phyloP scores from a whole-genome alignment of 2,797 vertebrate species.

The Ptychobarbus kaznakovi region DNA sequence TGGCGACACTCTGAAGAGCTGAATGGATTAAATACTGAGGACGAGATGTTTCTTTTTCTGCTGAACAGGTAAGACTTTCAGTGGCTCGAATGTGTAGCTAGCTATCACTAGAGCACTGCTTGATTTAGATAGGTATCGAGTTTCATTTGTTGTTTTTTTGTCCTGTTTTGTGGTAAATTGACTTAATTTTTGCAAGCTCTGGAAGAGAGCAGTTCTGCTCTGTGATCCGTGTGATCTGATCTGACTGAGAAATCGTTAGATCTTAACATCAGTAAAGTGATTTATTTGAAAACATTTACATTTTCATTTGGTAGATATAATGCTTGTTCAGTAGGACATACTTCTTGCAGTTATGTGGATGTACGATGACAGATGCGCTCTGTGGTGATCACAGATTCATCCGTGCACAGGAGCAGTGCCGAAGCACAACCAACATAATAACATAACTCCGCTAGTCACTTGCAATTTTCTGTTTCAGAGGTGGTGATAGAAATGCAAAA shows the following conservation, averaged over 20 bases:
- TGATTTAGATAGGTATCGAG: background rate
- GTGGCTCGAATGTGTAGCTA: background rate
- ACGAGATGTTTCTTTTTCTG: background rate
- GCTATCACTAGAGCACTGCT: background rate
- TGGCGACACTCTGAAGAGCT: background rate
- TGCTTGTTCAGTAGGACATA: background rate
- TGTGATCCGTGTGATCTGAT: background rate
- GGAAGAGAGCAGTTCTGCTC: background rate
- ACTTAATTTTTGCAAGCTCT: background rate
- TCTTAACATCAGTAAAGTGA: background rate
- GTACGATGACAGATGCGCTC: background rate
- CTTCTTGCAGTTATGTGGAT: background rate
- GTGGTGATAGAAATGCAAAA: background rate
- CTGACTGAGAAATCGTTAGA: background rate
- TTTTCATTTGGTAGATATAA: background rate
- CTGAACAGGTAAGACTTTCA: background rate
- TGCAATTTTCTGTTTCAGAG: background rate
- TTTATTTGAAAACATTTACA: background rate
- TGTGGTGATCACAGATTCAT: background rate
- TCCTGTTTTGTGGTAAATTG: background rate
- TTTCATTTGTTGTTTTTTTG: background rate
- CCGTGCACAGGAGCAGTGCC: background rate
- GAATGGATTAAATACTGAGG: background rate
- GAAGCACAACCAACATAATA: background rate
- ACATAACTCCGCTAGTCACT: background rate